These are phyloP conservation scores for Bergia puertoricense DNA, from an alignment of 92 coral and sea anemone species.

Conservation along the genomic window DNA sequence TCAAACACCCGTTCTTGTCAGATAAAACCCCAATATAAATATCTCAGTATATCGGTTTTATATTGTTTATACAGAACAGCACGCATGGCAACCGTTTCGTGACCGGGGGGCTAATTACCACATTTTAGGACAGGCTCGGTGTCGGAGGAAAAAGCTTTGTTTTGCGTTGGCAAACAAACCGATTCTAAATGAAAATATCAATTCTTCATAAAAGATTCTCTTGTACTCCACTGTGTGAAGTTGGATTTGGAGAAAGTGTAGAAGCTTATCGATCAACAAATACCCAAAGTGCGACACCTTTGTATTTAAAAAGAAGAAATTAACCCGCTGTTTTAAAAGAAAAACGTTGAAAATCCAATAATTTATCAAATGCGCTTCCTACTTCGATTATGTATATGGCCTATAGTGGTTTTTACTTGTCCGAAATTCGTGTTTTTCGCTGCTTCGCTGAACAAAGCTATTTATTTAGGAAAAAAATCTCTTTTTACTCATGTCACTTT, in stretches of 20 bases:
- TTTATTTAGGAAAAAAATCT: background rate
- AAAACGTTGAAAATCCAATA: too few relatives aligned
- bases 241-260: too few relatives aligned
- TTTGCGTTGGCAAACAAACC: too few relatives aligned
- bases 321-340: too few relatives aligned
- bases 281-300: too few relatives aligned
- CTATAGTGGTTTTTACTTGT: too few relatives aligned
- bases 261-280: too few relatives aligned
- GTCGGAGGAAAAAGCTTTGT: background rate
- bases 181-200: background rate
- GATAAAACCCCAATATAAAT: background rate
- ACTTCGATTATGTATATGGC: too few relatives aligned
- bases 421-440: background rate
- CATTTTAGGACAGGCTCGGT: background rate
- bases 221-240: background rate
- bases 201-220: too few relatives aligned
- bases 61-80: background rate
- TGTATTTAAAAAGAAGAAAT: too few relatives aligned
- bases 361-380: too few relatives aligned
- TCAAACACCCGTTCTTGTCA: background rate
- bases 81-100: background rate
- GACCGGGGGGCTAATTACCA: constrained; percentile 19
- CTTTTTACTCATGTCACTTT: background rate
- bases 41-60: background rate
- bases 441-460: background rate